Evolutionary conservation across 2,797 vertebrate genomes (phyloP).

Genomic region (Mareca penelope): DNA sequence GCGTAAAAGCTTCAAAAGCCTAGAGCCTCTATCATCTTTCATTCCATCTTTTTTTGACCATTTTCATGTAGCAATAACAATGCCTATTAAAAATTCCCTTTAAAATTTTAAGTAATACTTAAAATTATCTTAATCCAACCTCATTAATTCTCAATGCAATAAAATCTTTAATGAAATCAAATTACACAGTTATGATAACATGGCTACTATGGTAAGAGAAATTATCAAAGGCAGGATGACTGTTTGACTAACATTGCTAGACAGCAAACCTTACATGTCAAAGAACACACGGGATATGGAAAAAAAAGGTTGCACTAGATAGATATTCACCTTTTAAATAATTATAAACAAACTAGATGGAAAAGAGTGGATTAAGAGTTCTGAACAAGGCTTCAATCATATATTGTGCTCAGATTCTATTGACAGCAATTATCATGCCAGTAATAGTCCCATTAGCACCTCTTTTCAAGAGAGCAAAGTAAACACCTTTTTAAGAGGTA

Average conservation of each 20-base stretch:
- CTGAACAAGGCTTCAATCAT: not conserved
- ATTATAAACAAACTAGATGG: not conserved
- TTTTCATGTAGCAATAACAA: not conserved
- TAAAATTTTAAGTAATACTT: not conserved
- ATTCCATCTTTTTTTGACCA: not conserved
- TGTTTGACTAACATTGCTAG: not conserved
- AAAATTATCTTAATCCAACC: not conserved
- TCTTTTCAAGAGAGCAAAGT: not conserved
- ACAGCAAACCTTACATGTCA: not conserved
- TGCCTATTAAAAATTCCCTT: not conserved
- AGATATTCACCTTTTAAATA: not conserved
- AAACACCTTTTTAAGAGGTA: not conserved
- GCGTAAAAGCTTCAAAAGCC: not conserved
- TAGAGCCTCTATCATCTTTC: not conserved
- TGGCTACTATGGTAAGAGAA: not conserved
- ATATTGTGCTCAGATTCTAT: fast-evolving
- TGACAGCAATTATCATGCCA: not conserved
- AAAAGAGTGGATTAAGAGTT: not conserved
- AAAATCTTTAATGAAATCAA: not conserved
- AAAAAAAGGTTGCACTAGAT: not conserved
- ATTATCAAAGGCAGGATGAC: not conserved
- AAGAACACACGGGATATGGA: not conserved
- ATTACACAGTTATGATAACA: not conserved
- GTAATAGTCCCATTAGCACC: not conserved
- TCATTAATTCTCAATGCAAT: not conserved